Evolutionary conservation across 2,888 invertebrate genomes (phyloP), one percentile per base, ranked within the genome.

Genomic region (Ormyrus labotus): DNA sequence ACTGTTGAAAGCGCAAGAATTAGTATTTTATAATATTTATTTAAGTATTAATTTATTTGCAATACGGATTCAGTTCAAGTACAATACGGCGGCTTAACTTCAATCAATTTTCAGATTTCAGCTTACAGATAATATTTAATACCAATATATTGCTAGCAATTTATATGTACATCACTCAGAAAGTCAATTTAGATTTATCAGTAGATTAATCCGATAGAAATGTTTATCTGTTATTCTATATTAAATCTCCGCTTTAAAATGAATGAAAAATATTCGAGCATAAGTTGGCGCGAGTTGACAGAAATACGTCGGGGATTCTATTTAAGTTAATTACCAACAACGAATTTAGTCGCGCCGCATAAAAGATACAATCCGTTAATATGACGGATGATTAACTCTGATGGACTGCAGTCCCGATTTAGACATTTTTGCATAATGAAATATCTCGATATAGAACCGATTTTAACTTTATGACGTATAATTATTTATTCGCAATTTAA

Each of bases 151-250:
- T 60, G n/a, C 9, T 3, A 9, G 19, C 48, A 60, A 76, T 61
- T 76, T 58, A 63, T 55, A 63, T 8, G 19, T 11, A 10, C 34
- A 60, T 78, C 65, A 65, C 3, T 51, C 71, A 65, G 71, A 48
- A 47, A 48, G 67, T 78, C 65, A 61, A 72, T 67, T 78, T 61
- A 65, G n/a, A 72, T 73, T 78, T 50, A 78, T 67, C 50, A 55
- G 6, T 11, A 50, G 6, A 58, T 78, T 61, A 70, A 65, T 72
- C n/a, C 6, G 19, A 61, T 73, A 51, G 45, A 69, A 63, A 57
- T 78, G 34, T 71, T 58, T 77, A 78, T 60, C 65, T 60, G 45
- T 65, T 51, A 53, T 65, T 71, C 51, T 8, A 50, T 53, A 60
- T 65, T 51, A 78, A 61, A 72, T 60, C 11, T 58, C n/a, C 50